Evolutionary conservation across 2,888 invertebrate species (phyloP), one percentile per base, ranked within the genome.

Genomic region (Dioctria rufipes): DNA sequence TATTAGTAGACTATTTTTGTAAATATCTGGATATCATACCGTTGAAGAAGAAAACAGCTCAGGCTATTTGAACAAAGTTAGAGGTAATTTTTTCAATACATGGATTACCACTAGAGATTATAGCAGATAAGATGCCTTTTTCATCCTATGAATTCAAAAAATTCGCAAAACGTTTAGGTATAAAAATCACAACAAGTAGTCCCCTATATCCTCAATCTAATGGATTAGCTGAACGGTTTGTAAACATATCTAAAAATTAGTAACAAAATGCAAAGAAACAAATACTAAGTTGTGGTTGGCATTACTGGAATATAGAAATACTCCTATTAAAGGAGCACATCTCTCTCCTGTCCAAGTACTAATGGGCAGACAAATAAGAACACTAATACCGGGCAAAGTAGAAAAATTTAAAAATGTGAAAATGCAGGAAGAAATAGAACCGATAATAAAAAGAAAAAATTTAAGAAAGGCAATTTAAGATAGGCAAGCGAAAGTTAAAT

Each of bases 21-120:
- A 69, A 80, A 65, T 84, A 78, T 67, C 51, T 83, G 65, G 84
- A 84, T 8, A 82, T 83, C 60, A 80, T 83, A 37, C 82, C 79
- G 37, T 61, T 83, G 25, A 65, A 39, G 8, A 80, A 75, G 3
- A 84, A 84, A 82, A 83, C 82, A 6, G 83, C 83, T 9, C 65
- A 39, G 3, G 81, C 83, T 75, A 81, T 81, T 67, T 80, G 82
- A 6, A 75, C 11, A 5, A 80, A 83, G 39, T 66, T 83, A 69
- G 81, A 83, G 80, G 63, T 43, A 37, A 83, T 63, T 37, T 84
- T 84, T 78, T 66, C 82, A 3, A 82, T 80, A 6, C 81, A 84
- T 73, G 83, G 83, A 2, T 81, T 84, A 11, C 83, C 84, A 5
- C 69, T 54, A 37, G 78, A 81, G 79, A 83, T 83, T 61, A 46